Base-by-base conservation (phyloP, 2,888 invertebrate species). In the Gastrophysa polygoni region DNA sequence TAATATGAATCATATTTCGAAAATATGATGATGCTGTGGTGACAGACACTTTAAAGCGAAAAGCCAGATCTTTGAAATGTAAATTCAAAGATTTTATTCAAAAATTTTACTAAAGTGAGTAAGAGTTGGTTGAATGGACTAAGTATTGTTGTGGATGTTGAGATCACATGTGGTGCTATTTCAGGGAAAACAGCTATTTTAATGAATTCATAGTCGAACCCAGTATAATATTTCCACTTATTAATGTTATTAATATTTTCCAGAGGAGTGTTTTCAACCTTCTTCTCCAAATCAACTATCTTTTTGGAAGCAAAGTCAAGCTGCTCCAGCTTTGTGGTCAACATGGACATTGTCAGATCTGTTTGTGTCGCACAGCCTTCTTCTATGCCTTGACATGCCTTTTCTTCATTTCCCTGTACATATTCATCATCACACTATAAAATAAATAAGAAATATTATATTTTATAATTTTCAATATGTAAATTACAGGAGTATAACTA, bases 11-110 rank as follows among this genome's bases (percentile, higher is more conserved):
- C 16, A 44, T 51, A 44, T 44, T 50, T 17, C 51, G 28, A 34
- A 51, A 60, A 20, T 57, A 61, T 21, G 17, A 49, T 28, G 63
- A 63, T 43, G 59, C 59, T 38, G 63, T 63, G 21, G 52, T 51
- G 2, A 38, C 11, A 54, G n/a, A n/a, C n/a, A n/a, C n/a, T n/a
- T n/a, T n/a, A n/a, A 61, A 64, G 11, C 38, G 18, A 55, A 34
- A 64, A 14, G 58, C 57, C 21, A 61, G 48, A 44, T 64, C 55
- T 59, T 64, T 57, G 28, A 60, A 64, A 60, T 64, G 49, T 57
- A 57, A 60, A 60, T 60, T 16, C 34, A 61, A 46, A 55, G 59
- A 38, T n/a, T n/a, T n/a, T n/a, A n/a, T n/a, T n/a, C n/a, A n/a
- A n/a, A 24, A 61, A 50, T 34, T 64, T 57, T 16, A 60, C 47